These are phyloP conservation scores for Plagodis pulveraria DNA, from an alignment of 2,888 invertebrate genomes.

Conservation along the genomic window DNA sequence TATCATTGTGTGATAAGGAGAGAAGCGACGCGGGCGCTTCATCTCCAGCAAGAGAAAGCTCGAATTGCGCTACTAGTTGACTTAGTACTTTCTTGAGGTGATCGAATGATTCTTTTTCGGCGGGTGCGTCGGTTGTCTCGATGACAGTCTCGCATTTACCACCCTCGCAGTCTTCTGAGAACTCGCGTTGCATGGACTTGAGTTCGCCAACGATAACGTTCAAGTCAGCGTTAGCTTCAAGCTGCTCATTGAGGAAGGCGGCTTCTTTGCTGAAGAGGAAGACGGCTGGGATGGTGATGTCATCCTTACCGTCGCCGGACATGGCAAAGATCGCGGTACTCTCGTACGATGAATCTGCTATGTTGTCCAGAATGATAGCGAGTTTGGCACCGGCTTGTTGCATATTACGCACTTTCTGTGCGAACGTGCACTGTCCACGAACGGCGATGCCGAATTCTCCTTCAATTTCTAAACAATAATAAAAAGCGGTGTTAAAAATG, in stretches of 20 bases:
- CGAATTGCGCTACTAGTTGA: conserved; percentile 71
- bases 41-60: conserved; percentile 58
- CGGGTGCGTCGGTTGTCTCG: conserved; percentile 36
- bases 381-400: conserved; percentile 93
- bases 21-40: conserved; percentile 15
- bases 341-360: conserved; percentile 89
- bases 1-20: conserved; percentile 26
- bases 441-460: conserved; percentile 94
- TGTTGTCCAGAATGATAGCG: conserved; percentile 94
- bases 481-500: background rate
- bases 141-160: conserved; percentile 55
- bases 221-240: conserved; percentile 83
- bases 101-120: conserved; percentile 65
- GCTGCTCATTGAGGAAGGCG: conserved; percentile 85
- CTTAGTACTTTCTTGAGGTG: conserved; percentile 76
- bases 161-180: conserved; percentile 53
- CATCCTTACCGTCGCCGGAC: conserved; percentile 96
- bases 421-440: conserved; percentile 97
- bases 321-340: conserved; percentile 96
- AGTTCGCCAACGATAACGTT: conserved; percentile 82
- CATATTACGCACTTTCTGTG: conserved; percentile 95
- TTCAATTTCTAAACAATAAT: conserved; percentile 64
- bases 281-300: conserved; percentile 95
- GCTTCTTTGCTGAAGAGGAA: conserved; percentile 94
- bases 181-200: conserved; percentile 63